These are phyloP conservation scores for Urocolius indicus DNA, from an alignment of 2,113 vertebrate genomes.

Conservation along the genomic window DNA sequence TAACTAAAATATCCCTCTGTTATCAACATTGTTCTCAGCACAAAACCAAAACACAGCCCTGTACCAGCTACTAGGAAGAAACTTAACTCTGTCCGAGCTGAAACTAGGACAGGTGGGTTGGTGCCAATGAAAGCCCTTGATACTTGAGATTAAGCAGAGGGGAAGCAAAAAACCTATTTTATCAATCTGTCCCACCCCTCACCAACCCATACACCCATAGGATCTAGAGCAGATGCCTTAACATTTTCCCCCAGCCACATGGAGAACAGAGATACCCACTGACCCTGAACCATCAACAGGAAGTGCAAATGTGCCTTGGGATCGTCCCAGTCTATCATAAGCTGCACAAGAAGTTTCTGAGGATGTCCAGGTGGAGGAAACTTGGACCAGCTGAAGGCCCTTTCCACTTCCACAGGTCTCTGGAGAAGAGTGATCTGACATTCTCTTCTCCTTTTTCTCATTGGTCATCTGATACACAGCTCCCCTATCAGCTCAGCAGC, in stretches of 20 bases:
- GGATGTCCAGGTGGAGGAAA: neutral
- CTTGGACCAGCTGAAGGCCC: neutral
- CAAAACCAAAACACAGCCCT: too few species aligned
- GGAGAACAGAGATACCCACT: neutral
- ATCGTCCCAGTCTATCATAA: neutral
- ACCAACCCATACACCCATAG: rapidly evolving
- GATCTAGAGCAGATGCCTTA: neutral
- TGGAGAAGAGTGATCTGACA: neutral
- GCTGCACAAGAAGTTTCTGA: neutral
- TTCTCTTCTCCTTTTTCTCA: neutral
- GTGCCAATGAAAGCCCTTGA: neutral
- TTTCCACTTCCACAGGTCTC: neutral
- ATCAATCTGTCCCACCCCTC: rapidly evolving
- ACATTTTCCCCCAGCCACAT: neutral
- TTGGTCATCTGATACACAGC: neutral
- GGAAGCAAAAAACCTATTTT: neutral
- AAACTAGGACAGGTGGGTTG: neutral
- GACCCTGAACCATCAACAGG: neutral
- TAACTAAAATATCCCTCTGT: too few species aligned
- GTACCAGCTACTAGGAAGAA: too few species aligned
- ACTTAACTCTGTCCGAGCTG: too few species aligned
- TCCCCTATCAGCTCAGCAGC: neutral
- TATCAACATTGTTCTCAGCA: too few species aligned
- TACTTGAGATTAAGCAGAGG: neutral
- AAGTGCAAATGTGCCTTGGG: neutral